A percentile compares a stretch with the other conserved stretches of the same genome.
Conservation (phyloP, 2,888 invertebrate species). For the Caenorhabditis zanzibari region DNA sequence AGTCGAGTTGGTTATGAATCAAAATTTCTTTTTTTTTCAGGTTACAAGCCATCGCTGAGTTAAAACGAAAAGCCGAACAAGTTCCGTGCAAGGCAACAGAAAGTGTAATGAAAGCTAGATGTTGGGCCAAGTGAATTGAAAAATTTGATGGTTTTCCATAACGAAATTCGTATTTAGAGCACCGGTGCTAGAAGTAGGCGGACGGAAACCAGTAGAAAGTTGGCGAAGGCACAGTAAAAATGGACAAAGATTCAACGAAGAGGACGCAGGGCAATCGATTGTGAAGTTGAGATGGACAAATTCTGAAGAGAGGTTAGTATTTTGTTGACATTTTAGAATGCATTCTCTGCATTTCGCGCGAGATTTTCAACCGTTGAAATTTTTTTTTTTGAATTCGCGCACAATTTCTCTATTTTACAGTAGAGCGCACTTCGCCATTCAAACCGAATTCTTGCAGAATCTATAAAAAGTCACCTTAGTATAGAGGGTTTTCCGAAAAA, state of each 20-base stretch:
- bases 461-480: too few relatives aligned
- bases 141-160: not conserved
- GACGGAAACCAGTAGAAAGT: slow-evolving; percentile 7
- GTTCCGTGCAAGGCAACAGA: not conserved
- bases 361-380: not conserved
- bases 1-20: not conserved
- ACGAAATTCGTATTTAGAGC: slow-evolving; percentile 6
- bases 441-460: not conserved
- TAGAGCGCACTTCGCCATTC: not conserved
- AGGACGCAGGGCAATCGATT: slow-evolving; percentile 17
- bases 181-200: slow-evolving; percentile 51
- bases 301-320: slow-evolving; percentile 15
- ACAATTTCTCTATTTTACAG: not conserved
- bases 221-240: slow-evolving; percentile 10
- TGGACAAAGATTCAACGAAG: slow-evolving; percentile 14
- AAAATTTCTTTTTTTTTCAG: slow-evolving; percentile 9
- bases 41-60: slow-evolving; percentile 20
- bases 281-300: slow-evolving; percentile 48
- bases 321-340: not conserved
- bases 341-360: not conserved
- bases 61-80: slow-evolving; percentile 24
- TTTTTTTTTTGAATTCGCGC: not conserved
- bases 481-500: too few relatives aligned
- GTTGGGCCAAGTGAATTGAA: slow-evolving; percentile 36
- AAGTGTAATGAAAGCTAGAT: slow-evolving; percentile 27